Conservation (phyloP, 1,140 invertebrate species). For the Zaprionus taronus region DNA sequence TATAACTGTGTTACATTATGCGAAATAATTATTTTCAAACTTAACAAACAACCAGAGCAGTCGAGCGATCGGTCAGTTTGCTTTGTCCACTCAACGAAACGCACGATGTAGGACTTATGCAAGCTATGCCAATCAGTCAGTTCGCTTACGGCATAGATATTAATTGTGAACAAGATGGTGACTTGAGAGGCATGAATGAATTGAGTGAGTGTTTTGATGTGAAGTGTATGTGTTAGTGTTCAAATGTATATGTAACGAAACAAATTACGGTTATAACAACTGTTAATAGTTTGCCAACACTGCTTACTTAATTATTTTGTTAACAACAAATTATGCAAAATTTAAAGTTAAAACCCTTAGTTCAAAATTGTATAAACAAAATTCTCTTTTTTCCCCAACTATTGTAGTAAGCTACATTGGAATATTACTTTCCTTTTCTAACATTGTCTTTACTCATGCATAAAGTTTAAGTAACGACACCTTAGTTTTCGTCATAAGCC, state of each 20-base stretch:
- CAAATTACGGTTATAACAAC: constrained; percentile 72
- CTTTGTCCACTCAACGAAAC: constrained; percentile 51
- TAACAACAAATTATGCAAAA: constrained; percentile 27
- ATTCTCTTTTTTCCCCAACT: too few species aligned
- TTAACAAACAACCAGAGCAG: constrained; percentile 43
- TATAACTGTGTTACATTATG: constrained; percentile 13
- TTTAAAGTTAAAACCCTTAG: constrained; percentile 15
- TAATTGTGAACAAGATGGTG: constrained; percentile 68
- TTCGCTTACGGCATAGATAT: constrained; percentile 75
- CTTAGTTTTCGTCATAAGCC: background rate
- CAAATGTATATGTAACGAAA: constrained; percentile 46
- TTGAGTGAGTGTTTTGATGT: constrained; percentile 58
- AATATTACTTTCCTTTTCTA: too few species aligned
- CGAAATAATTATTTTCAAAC: constrained; percentile 59
- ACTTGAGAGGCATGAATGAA: constrained; percentile 60
- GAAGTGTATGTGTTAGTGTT: constrained; percentile 33
- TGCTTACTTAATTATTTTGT: constrained; percentile 60
- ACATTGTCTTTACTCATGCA: background rate
- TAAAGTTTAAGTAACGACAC: background rate
- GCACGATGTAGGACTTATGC: constrained; percentile 65
- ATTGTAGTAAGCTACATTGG: too few species aligned
- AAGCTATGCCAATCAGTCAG: constrained; percentile 73
- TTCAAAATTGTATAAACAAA: background rate
- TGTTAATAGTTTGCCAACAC: constrained; percentile 64
- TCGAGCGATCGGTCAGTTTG: constrained; percentile 55